Percentiles rank a stretch among this genome's conserved stretches.
phyloP scores from a whole-genome alignment of 2,797 vertebrate species.

The Liparis tanakae region DNA sequence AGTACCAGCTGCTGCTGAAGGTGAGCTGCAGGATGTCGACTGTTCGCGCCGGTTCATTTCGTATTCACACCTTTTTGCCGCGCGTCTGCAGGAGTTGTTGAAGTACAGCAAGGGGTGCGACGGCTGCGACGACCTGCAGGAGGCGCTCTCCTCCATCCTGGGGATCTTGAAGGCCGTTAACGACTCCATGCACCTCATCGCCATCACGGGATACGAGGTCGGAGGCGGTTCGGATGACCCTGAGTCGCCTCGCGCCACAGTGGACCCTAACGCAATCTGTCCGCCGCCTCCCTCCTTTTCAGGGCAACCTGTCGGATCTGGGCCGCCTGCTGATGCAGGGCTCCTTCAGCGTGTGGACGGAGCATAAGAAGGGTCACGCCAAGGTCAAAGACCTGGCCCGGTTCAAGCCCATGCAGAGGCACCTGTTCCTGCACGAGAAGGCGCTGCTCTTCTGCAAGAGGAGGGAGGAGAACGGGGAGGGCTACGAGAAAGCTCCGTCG shows the following conservation, averaged over 20 bases:
- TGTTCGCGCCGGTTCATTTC: not conserved
- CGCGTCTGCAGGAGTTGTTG: conserved; percentile 88
- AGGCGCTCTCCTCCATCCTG: conserved; percentile 93
- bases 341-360: conserved; percentile 96
- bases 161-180: conserved; percentile 98
- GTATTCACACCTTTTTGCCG: not conserved
- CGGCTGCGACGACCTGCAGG: conserved; percentile 92
- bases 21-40: conserved; percentile 67
- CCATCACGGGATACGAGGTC: conserved; percentile 97
- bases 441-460: conserved; percentile 96
- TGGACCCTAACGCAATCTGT: not conserved
- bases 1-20: conserved; percentile 97
- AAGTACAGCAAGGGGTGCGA: conserved; percentile 95
- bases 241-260: not conserved
- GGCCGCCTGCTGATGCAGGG: conserved; percentile 97
- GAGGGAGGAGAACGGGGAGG: conserved; percentile 95
- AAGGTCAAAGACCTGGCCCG: conserved; percentile 97
- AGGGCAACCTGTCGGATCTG: conserved; percentile 94
- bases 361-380: conserved; percentile 95
- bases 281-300: not conserved
- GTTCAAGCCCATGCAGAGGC: conserved; percentile 98
- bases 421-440: conserved; percentile 95
- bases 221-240: not conserved
- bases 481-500: conserved; percentile 97
- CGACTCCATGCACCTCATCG: conserved; percentile 99